phyloP scores from a whole-genome alignment of 2,797 vertebrate genomes.

The Passerculus sandwichensis region DNA sequence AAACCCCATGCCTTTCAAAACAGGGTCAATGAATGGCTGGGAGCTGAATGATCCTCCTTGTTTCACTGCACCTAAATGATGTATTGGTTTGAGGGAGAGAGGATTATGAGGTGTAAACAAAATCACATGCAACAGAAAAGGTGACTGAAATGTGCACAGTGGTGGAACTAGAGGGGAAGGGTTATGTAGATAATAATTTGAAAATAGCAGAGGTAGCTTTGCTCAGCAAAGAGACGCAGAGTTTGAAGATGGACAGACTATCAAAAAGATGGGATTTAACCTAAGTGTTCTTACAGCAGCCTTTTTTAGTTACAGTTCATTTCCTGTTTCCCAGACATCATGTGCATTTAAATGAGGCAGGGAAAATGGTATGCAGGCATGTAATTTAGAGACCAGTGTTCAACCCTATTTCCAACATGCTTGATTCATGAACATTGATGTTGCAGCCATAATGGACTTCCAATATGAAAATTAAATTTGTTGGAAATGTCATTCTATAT shows the following conservation, averaged over 20 bases:
- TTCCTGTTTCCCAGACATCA: not conserved
- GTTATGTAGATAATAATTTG: not conserved
- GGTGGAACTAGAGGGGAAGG: not conserved
- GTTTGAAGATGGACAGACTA: not conserved
- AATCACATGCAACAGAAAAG: not conserved
- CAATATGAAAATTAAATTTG: conserved; percentile 2
- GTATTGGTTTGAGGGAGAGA: not conserved
- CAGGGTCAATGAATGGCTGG: not conserved
- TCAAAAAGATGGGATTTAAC: not conserved
- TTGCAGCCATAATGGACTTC: not conserved
- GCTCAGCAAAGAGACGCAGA: not conserved
- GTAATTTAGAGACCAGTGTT: not conserved
- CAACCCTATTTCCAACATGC: not conserved
- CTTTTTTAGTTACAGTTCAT: not conserved
- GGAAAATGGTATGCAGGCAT: not conserved
- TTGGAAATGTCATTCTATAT: not conserved
- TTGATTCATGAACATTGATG: not conserved
- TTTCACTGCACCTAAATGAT: not conserved
- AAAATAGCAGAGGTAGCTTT: not conserved
- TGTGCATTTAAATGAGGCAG: not conserved
- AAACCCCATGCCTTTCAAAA: not conserved
- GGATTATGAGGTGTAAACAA: not conserved
- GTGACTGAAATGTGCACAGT: not conserved
- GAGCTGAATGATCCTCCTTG: not conserved
- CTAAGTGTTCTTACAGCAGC: not conserved